phyloP scores from a whole-genome alignment of 2,888 invertebrate species.

The Tenthredo mesomela region DNA sequence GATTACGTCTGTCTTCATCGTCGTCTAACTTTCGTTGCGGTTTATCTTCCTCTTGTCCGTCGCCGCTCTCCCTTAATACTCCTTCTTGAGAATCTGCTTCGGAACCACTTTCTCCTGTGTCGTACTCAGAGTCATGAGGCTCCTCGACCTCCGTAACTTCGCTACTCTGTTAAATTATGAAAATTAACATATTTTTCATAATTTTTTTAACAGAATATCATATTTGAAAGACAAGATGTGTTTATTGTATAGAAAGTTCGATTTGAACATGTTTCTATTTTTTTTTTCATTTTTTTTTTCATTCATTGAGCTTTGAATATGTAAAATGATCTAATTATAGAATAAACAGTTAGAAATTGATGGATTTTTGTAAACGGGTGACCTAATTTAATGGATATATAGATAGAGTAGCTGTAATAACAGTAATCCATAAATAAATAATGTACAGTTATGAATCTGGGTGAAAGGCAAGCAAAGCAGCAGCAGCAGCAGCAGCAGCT shows the following conservation, averaged over 20 bases:
- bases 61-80: constrained; percentile 73
- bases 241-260: not conserved
- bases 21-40: constrained; percentile 90
- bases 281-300: not conserved
- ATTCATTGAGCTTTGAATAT: not conserved
- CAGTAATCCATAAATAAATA: constrained; percentile 28
- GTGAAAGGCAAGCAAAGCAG: constrained; percentile 38
- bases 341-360: not conserved
- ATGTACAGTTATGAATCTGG: constrained; percentile 51
- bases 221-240: not conserved
- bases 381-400: not conserved
- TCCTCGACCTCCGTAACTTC: constrained; percentile 73
- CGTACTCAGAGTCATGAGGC: constrained; percentile 74
- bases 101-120: constrained; percentile 72
- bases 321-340: not conserved
- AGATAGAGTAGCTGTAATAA: constrained; percentile 10
- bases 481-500: too few relatives aligned
- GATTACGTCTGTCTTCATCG: constrained; percentile 97
- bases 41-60: constrained; percentile 79
- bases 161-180: constrained; percentile 67
- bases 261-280: not conserved
- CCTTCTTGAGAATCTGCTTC: constrained; percentile 74
- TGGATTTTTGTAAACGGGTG: constrained; percentile 3
- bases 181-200: not conserved
- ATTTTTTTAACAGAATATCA: not conserved